These are phyloP conservation scores for Xiphophorus couchianus DNA, from an alignment of 2,113 vertebrate species.

Conservation along the genomic window DNA sequence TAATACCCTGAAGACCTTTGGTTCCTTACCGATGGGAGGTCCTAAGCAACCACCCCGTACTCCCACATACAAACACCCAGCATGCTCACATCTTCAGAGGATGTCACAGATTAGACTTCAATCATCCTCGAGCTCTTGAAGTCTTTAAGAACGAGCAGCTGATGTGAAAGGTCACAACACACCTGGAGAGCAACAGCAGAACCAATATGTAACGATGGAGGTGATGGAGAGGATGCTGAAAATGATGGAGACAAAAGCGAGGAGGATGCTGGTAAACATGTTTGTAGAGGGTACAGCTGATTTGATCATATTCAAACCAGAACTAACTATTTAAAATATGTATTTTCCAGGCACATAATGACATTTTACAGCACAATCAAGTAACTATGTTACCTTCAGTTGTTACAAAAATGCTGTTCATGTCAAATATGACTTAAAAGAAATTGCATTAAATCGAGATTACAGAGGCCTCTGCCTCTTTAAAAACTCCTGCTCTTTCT, in stretches of 20 bases:
- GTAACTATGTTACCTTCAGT: too few species aligned
- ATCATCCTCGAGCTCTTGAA: slow-evolving; percentile 71
- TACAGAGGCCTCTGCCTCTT: too few species aligned
- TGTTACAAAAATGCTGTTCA: too few species aligned
- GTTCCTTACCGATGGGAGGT: slow-evolving; percentile 72
- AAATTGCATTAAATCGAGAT: too few species aligned
- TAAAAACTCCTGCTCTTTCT: too few species aligned
- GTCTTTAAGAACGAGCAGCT: slow-evolving; percentile 72
- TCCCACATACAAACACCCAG: slow-evolving; percentile 33
- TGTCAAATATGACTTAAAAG: too few species aligned
- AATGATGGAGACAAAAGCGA: background rate
- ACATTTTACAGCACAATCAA: too few species aligned
- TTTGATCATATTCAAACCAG: background rate
- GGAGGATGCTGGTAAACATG: background rate
- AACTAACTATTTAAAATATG: background rate
- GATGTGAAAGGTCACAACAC: slow-evolving; percentile 68
- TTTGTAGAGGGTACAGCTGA: background rate
- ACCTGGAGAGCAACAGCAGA: slow-evolving; percentile 53
- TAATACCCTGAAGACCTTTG: slow-evolving; percentile 79
- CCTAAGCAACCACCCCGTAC: slow-evolving; percentile 55
- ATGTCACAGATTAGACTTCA: slow-evolving; percentile 78
- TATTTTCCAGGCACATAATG: too few species aligned
- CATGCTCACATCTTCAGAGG: slow-evolving; percentile 71
- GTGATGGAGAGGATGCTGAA: slow-evolving; percentile 23
- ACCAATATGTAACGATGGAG: slow-evolving; percentile 59